A percentile compares a stretch with the other conserved stretches of the same genome.
These are phyloP conservation scores for Aphidoletes aphidimyza DNA, from an alignment of 2,888 invertebrate species.

Conservation along the genomic window DNA sequence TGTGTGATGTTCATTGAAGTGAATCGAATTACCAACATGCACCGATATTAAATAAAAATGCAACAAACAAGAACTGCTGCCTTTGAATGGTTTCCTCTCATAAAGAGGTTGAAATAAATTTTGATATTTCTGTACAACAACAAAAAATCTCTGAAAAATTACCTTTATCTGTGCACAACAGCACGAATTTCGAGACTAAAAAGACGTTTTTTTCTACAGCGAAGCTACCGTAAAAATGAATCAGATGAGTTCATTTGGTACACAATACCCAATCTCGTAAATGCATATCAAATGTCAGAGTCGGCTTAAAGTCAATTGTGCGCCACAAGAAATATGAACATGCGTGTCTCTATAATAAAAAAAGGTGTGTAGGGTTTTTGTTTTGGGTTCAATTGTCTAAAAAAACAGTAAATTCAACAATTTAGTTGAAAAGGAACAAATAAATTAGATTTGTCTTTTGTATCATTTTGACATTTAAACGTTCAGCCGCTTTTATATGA, in stretches of 20 bases:
- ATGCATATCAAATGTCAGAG: conserved; percentile 36
- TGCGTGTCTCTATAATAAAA: not conserved
- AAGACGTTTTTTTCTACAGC: not conserved
- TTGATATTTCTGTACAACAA: not conserved
- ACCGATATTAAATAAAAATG: conserved; percentile 6
- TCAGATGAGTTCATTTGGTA: conserved; percentile 34
- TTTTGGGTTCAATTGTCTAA: not conserved
- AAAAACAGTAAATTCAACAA: conserved; percentile 21
- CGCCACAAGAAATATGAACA: not conserved
- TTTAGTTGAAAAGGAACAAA: conserved; percentile 26
- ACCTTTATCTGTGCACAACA: not conserved
- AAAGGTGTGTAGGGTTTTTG: not conserved
- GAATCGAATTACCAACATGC: conserved; percentile 1
- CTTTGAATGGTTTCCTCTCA: conserved; percentile 7
- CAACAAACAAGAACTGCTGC: not conserved
- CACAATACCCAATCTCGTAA: conserved; percentile 15
- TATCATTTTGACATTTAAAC: not conserved
- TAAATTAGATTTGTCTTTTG: conserved; percentile 37
- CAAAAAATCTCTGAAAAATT: not conserved
- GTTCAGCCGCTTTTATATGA: not conserved
- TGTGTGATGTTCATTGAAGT: conserved; percentile 26
- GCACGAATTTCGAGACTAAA: conserved; percentile 24
- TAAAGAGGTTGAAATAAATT: not conserved
- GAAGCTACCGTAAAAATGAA: conserved; percentile 17
- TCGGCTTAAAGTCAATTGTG: not conserved